Base-by-base conservation (phyloP, 2,113 vertebrate species). In the Poeciliopsis retropinna region DNA sequence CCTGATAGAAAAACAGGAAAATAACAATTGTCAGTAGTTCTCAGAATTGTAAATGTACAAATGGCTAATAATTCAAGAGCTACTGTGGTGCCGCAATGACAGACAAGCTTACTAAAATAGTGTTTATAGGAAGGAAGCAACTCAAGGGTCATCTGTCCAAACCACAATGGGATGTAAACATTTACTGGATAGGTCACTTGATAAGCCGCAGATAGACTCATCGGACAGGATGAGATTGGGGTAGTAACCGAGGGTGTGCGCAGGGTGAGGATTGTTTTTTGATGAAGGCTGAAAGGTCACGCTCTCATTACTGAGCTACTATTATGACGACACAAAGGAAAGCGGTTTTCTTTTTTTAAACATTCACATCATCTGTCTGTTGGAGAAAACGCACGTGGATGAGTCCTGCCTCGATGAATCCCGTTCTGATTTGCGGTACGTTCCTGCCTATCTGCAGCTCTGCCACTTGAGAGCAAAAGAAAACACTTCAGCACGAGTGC, bases 1-100 rank as follows among this genome's bases (percentile, higher is more conserved):
- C 97, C 97, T 98, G 91, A 0, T 70, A 85, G 70, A 83, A 76
- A 92, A 81, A 86, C 70, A 87, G 54, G 76, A 82, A 92, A 83
- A 83, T 31, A 91, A 72, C 44, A 60, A 57, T 69, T 84, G 81
- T 90, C 75, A 91, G 87, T 25, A 62, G 31, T 67, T 84, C 78
- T 79, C 86, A 72, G 19, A 0, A 10, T 44, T 75, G 78, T 57
- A 78, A 64, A 63, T 27, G 32, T 61, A 77, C 65, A 62, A 29
- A 37, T 29, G 17, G 66, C 0, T n/a, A 67, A 39, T 65, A 51
- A 73, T 60, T 39, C 72, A 80, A 39, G 1, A 60, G 5, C 71
- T 85, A 82, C 82, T 72, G 75, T 64, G 31, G 44, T 70, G 67
- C 31, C 11, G 44, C 67, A 62, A 28, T 74, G 77, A 87, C 73